Evolutionary conservation across 2,888 invertebrate species (phyloP).

Genomic region (Serripes groenlandicus): DNA sequence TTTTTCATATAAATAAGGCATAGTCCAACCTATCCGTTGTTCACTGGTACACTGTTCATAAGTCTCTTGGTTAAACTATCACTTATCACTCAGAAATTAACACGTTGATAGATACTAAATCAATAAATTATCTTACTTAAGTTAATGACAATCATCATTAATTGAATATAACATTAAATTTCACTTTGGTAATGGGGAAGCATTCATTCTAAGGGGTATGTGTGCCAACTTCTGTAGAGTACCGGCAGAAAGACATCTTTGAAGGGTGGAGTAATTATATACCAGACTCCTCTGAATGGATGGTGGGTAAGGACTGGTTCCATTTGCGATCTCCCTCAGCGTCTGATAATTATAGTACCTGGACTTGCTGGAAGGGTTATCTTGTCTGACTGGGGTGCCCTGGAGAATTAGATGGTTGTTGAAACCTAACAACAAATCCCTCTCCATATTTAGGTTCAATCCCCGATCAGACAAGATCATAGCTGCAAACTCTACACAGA

Average conservation of each 20-base stretch:
- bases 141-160: too few relatives aligned
- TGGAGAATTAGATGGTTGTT: not conserved
- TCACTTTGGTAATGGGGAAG: too few relatives aligned
- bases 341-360: not conserved
- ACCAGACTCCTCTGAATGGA: not conserved
- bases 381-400: not conserved
- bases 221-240: not conserved
- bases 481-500: not conserved
- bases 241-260: not conserved
- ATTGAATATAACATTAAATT: too few relatives aligned
- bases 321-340: not conserved
- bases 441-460: not conserved
- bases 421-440: not conserved
- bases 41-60: too few relatives aligned
- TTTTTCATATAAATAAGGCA: too few relatives aligned
- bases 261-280: not conserved
- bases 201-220: not conserved
- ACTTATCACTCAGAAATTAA: too few relatives aligned
- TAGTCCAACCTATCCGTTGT: too few relatives aligned
- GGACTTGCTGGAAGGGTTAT: not conserved
- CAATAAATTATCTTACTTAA: too few relatives aligned
- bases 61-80: too few relatives aligned
- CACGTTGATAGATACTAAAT: too few relatives aligned
- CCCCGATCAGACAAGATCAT: not conserved
- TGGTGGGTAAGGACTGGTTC: constrained; percentile 1